phyloP scores from a whole-genome alignment of 2,888 invertebrate species.

The Epinotia demarniana region DNA sequence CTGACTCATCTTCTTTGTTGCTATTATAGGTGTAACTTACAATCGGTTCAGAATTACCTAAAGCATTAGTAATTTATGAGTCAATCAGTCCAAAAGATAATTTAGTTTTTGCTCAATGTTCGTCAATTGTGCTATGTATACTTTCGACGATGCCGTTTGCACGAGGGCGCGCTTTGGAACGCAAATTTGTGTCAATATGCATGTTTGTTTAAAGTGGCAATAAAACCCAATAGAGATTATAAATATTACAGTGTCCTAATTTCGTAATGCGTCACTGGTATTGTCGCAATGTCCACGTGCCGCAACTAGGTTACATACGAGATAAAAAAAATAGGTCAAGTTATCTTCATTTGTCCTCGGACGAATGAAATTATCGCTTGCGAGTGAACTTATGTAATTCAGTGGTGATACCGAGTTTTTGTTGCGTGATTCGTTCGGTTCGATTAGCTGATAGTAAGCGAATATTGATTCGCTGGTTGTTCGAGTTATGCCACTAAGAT shows the following conservation, averaged over 20 bases:
- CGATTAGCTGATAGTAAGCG: slow-evolving; percentile 1
- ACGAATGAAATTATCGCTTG: slow-evolving; percentile 79
- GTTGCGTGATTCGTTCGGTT: slow-evolving; percentile 34
- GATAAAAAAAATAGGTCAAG: slow-evolving; percentile 85
- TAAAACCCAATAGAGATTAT: slow-evolving; percentile 34
- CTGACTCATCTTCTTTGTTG: slow-evolving; percentile 42
- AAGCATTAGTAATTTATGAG: slow-evolving; percentile 41
- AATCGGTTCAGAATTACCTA: slow-evolving; percentile 36
- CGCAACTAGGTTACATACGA: slow-evolving; percentile 78
- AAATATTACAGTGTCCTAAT: slow-evolving; percentile 34
- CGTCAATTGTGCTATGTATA: slow-evolving; percentile 7
- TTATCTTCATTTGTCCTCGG: slow-evolving; percentile 83
- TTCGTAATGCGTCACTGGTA: slow-evolving; percentile 38
- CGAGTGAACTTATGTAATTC: slow-evolving; percentile 65
- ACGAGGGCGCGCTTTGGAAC: neutral
- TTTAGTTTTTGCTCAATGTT: slow-evolving; percentile 6
- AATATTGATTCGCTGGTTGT: neutral
- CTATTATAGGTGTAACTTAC: slow-evolving; percentile 39
- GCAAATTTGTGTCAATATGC: slow-evolving; percentile 14
- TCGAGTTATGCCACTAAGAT: slow-evolving; percentile 26
- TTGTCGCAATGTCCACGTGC: slow-evolving; percentile 56
- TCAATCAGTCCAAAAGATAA: slow-evolving; percentile 34
- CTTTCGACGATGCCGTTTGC: neutral
- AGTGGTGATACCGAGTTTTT: slow-evolving; percentile 34
- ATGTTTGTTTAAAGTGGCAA: slow-evolving; percentile 17